Evolutionary conservation across 2,113 vertebrate species (phyloP).

Genomic region (Morphnarchus princeps): DNA sequence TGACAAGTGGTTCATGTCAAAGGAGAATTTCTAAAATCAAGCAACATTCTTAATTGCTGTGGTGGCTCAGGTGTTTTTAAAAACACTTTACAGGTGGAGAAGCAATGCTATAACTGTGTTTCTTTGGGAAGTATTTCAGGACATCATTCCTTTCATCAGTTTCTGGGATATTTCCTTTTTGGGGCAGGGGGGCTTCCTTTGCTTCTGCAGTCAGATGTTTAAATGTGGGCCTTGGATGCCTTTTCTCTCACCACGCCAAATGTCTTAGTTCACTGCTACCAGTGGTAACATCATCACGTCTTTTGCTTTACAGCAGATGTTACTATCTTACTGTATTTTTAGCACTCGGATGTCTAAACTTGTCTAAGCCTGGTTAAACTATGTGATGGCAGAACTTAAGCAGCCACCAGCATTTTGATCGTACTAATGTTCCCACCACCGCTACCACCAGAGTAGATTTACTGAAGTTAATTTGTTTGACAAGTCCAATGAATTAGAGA

Average conservation of each 20-base stretch:
- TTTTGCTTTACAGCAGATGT: conserved; percentile 29
- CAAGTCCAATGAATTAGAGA: conserved; percentile 54
- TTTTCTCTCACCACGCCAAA: not conserved
- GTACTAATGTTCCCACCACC: not conserved
- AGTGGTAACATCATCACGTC: not conserved
- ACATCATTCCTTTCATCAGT: not conserved
- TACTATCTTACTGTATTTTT: conserved; percentile 44
- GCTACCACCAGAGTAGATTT: not conserved
- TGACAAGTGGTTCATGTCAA: not conserved
- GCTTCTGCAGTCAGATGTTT: not conserved
- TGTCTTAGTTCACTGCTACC: conserved; percentile 1
- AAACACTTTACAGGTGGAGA: not conserved
- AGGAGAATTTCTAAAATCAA: not conserved
- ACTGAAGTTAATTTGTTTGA: conserved; percentile 59
- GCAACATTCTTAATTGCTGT: not conserved
- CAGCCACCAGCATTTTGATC: conserved; percentile 18
- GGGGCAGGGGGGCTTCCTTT: not conserved
- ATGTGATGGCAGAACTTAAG: conserved; percentile 22
- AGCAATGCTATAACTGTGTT: not conserved
- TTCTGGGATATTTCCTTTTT: not conserved
- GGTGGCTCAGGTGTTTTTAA: not conserved
- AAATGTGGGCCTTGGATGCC: not conserved
- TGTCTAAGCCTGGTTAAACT: conserved; percentile 41
- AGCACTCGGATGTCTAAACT: conserved; percentile 33
- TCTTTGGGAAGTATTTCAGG: not conserved